Percentiles rank a stretch among this genome's conserved stretches.
Conservation (phyloP, 2,888 invertebrate genomes). For the Ceramica pisi region DNA sequence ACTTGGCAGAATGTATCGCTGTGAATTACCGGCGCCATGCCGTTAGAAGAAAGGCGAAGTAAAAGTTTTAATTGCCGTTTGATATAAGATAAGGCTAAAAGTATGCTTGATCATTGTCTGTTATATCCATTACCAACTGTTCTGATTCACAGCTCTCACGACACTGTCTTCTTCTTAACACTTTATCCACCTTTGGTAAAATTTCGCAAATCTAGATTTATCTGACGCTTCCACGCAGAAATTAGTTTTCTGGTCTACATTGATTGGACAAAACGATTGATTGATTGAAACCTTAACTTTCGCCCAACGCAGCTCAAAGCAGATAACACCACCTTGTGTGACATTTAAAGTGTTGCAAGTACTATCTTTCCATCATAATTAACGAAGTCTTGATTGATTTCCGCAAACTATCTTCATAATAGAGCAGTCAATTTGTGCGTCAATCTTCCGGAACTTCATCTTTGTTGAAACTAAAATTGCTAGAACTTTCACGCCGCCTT, state of each 20-base stretch:
- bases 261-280: neutral
- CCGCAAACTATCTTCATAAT: constrained; percentile 38
- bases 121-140: constrained; percentile 49
- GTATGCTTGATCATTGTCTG: constrained; percentile 64
- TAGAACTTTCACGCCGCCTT: constrained; percentile 46
- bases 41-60: constrained; percentile 68
- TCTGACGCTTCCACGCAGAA: neutral
- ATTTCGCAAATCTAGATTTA: neutral
- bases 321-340: neutral
- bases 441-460: constrained; percentile 71
- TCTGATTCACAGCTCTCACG: constrained; percentile 56
- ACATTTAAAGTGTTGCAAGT: neutral
- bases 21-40: constrained; percentile 42
- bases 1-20: constrained; percentile 10
- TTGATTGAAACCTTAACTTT: too few relatives aligned
- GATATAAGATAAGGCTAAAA: constrained; percentile 66
- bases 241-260: neutral
- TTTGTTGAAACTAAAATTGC: constrained; percentile 49
- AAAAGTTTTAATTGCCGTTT: constrained; percentile 75
- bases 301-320: neutral
- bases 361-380: constrained; percentile 1
- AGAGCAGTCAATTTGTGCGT: constrained; percentile 49
- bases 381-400: constrained; percentile 49
- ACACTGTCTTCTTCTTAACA: neutral
- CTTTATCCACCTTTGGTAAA: neutral